Evolutionary conservation across 2,888 invertebrate species (phyloP), one percentile per base, ranked within the genome.

Genomic region (Erebia aethiops): DNA sequence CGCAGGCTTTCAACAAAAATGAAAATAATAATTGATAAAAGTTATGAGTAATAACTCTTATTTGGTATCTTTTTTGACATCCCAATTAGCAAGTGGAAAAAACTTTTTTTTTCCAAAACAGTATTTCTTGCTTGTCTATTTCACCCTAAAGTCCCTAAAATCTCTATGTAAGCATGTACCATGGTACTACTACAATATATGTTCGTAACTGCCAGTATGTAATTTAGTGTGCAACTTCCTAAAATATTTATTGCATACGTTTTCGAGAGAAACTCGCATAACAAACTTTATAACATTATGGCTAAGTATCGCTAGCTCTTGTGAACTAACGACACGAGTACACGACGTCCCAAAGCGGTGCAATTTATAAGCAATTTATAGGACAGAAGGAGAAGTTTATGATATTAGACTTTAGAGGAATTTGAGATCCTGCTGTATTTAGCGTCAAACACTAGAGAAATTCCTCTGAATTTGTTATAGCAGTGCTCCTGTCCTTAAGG

Each of bases 301-400:
- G 43, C 13, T 61, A 46, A 56, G 54, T 69, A 58, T 71, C 69
- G 71, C 71, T 62, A 41, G 43, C 64, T 70, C 67, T 68, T 43
- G 51, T 63, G 57, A 26, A 57, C 57, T 65, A 69, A 72, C 66
- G 62, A 35, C 35, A 35, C 35, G 35, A 35, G 35, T 35, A 7
- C 35, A 35, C 35, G 7, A 67, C 49, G 21, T 62, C 62, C 62
- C 62, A 62, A 21, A 49, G 14, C 62, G 21, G 21, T n/a, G 11
- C 61, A 62, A 46, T 21, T 46, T 62, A 11, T 62, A 62, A 14
- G 49, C 46, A 26, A 21, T 49, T 14, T 62, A 62, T 21, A 21
- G 18, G 21, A 14, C 49, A 49, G 5, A 21, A 13, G 46, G 3
- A 46, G 14, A 62, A 62, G 13, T 62, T 49, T 46, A 61, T 61